These are phyloP conservation scores for Allophyes oxyacanthae DNA, from an alignment of 2,888 invertebrate species.

Conservation along the genomic window DNA sequence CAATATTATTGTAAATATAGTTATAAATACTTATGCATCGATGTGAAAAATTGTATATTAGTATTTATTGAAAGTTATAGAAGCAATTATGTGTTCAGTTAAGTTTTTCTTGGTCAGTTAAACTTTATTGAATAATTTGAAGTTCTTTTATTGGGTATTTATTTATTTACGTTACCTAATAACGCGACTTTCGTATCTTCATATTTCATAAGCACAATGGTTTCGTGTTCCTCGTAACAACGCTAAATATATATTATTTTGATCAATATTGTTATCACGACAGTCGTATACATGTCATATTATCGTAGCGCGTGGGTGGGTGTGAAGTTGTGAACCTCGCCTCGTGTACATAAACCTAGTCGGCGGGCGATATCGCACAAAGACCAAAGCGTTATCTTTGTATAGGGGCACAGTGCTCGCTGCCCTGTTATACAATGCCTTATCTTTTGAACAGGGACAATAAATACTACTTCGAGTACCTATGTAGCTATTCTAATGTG, in stretches of 20 bases:
- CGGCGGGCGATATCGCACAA: constrained; percentile 56
- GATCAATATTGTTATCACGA: constrained; percentile 52
- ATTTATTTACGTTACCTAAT: neutral
- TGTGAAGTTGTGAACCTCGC: constrained; percentile 54
- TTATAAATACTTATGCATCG: constrained; percentile 10
- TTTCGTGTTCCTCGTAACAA: constrained; percentile 12
- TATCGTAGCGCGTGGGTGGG: constrained; percentile 64
- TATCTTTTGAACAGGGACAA: constrained; percentile 27
- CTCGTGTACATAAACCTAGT: constrained; percentile 62
- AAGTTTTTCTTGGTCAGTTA: constrained; percentile 1
- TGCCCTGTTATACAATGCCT: constrained; percentile 40
- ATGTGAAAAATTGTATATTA: constrained; percentile 24
- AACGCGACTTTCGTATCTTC: neutral
- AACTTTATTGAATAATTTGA: neutral
- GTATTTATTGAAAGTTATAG: constrained; percentile 11
- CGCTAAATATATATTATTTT: constrained; percentile 28
- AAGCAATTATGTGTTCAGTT: constrained; percentile 11
- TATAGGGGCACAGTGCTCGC: constrained; percentile 42
- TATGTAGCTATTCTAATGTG: constrained; percentile 21
- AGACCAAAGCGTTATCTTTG: constrained; percentile 52
- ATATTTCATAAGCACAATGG: constrained; percentile 17
- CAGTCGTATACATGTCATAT: constrained; percentile 45
- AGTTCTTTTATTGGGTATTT: too few relatives aligned
- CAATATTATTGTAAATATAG: constrained; percentile 36
- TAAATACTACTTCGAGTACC: constrained; percentile 23